These are phyloP conservation scores for Luffia ferchaultella DNA, from an alignment of 2,888 invertebrate genomes.

Conservation along the genomic window DNA sequence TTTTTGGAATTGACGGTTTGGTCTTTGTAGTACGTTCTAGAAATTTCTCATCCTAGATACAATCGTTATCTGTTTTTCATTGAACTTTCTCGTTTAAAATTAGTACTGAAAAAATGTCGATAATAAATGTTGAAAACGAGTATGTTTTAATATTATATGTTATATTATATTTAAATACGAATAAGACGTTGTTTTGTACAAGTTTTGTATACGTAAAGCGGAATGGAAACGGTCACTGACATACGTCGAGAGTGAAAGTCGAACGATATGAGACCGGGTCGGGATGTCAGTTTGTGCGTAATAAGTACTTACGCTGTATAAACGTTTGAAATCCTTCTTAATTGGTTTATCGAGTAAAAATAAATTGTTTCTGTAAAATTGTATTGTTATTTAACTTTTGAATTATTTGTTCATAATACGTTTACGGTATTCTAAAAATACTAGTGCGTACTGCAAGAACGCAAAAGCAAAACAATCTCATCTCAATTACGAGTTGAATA, in stretches of 20 bases:
- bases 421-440: neutral
- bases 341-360: neutral
- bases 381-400: neutral
- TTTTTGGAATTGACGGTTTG: no score
- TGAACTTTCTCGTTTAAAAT: neutral
- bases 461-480: neutral
- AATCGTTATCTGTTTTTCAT: neutral
- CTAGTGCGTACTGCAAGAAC: neutral
- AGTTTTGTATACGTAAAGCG: no score
- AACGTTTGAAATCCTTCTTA: no score
- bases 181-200: no score
- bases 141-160: neutral
- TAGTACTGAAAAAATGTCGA: neutral
- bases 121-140: neutral
- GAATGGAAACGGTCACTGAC: neutral
- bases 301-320: no score
- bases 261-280: neutral
- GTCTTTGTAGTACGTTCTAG: no score
- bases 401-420: neutral
- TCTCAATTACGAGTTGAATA: no score
- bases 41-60: no score
- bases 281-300: neutral
- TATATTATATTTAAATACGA: neutral
- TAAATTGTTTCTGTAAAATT: neutral
- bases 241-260: neutral